Conservation (phyloP, 2,888 invertebrate species). For the Crematogaster levior region DNA sequence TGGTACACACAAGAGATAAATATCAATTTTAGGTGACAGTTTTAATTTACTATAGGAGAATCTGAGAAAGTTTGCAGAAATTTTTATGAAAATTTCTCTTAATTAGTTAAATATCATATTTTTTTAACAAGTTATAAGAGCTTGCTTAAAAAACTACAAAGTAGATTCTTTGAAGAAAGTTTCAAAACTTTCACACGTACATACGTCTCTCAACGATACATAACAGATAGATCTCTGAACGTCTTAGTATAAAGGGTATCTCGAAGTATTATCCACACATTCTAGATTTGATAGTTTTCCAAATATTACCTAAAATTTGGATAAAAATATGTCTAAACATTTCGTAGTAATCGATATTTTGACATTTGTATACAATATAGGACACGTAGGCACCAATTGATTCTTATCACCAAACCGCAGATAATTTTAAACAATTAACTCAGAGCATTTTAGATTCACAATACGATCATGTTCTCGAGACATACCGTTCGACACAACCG, state of each 20-base stretch:
- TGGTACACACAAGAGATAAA: not conserved
- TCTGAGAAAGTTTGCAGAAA: not conserved
- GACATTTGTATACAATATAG: slow-evolving; percentile 41
- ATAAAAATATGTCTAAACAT: slow-evolving; percentile 2
- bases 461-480: slow-evolving; percentile 42
- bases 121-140: not conserved
- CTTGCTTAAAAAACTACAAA: not conserved
- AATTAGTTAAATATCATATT: slow-evolving; percentile 2
- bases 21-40: not conserved
- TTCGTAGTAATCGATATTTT: slow-evolving; percentile 32
- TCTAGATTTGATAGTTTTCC: not conserved
- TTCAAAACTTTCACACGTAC: not conserved
- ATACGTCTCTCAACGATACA: no score
- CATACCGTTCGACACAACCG: slow-evolving; percentile 41
- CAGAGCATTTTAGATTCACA: not conserved
- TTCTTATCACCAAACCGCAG: not conserved
- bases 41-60: not conserved
- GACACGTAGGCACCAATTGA: not conserved
- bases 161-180: not conserved
- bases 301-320: slow-evolving; percentile 49
- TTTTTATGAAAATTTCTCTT: slow-evolving; percentile 4
- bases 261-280: not conserved
- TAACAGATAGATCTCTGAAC: no score
- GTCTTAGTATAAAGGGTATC: not conserved
- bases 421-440: not conserved